Percentiles rank a stretch among this genome's conserved stretches.
phyloP scores from a whole-genome alignment of 2,113 vertebrate genomes.

The Microcebus murinus region DNA sequence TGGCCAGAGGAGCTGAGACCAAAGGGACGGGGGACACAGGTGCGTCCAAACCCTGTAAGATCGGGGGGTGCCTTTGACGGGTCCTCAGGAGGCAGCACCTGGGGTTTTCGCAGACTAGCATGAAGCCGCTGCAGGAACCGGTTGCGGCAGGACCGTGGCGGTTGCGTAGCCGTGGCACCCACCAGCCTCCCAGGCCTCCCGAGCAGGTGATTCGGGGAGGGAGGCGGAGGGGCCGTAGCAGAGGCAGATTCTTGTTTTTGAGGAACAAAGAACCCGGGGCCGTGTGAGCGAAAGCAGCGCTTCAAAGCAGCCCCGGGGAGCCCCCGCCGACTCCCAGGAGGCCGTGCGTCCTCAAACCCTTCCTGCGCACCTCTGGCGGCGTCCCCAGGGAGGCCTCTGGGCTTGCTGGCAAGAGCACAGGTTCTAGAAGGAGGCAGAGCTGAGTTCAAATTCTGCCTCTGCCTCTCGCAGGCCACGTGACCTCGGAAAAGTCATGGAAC shows the following conservation, averaged over 20 bases:
- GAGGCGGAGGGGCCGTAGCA: fast-evolving
- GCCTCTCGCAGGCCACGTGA: fast-evolving
- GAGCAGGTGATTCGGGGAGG: not conserved
- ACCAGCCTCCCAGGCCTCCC: not conserved
- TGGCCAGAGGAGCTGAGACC: not conserved
- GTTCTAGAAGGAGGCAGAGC: not conserved
- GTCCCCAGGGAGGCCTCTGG: not conserved
- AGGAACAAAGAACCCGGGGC: not conserved
- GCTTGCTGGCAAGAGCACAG: not conserved
- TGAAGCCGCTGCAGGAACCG: not conserved
- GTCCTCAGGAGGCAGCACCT: not conserved
- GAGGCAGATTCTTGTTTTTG: not conserved
- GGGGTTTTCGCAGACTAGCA: not conserved
- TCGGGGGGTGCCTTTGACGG: not conserved
- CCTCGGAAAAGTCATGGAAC: fast-evolving
- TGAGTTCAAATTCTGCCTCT: not conserved
- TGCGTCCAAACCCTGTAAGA: not conserved
- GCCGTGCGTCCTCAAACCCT: not conserved
- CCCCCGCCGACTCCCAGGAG: not conserved
- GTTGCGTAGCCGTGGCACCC: not conserved
- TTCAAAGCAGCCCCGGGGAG: not conserved
- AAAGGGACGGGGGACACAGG: not conserved
- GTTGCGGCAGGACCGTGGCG: not conserved
- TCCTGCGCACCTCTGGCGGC: not conserved
- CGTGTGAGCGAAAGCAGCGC: fast-evolving